Base-by-base conservation (phyloP, 2,797 vertebrate genomes). In the Lophius americanus region DNA sequence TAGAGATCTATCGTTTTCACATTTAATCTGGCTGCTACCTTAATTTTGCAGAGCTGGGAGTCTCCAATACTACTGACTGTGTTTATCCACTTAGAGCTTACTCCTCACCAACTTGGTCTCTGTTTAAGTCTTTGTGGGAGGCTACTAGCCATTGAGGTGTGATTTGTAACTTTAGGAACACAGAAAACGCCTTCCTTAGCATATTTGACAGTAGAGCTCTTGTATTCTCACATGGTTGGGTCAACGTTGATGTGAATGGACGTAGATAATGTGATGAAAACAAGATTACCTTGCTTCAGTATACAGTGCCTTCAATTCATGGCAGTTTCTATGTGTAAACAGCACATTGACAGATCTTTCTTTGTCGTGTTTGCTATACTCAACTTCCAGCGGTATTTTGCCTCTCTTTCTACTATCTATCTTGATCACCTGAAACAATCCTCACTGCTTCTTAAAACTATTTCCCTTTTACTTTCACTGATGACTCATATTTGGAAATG, bases 221-320 rank as follows among this genome's bases (percentile, higher is more conserved):
- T 77, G 63, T 79, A 75, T 86, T 85, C 49, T 69, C 64, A 71
- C 78, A 71, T 72, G 71, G 59, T 75, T 74, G 48, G 72, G 64
- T 78, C 67, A 77, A 7, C 71, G 71, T 82, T 64, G 23, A 7
- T 39, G 60, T 76, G 73, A 79, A 52, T 57, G 78, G 83, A 89
- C 85, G 82, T 86, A 75, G 75, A 82, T 84, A 81, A 83, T 86
- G 83, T 88, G 84, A 86, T 76, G 62, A 76, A 83, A 74, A 77
- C 75, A 68, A 83, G 64, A 60, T 78, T 72, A 87, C 69, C 70
- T 84, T 83, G 72, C 81, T 85, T 91, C 78, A 85, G 80, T 79
- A 73, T 79, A 79, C 85, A 88, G 91, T 93, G 91, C 92, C 92
- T 93, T 92, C 75, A 80, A 87, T 77, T 91, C 80, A 73, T 83